Evolutionary conservation across 2,113 vertebrate genomes (phyloP).

Genomic region (Cottus gobio): DNA sequence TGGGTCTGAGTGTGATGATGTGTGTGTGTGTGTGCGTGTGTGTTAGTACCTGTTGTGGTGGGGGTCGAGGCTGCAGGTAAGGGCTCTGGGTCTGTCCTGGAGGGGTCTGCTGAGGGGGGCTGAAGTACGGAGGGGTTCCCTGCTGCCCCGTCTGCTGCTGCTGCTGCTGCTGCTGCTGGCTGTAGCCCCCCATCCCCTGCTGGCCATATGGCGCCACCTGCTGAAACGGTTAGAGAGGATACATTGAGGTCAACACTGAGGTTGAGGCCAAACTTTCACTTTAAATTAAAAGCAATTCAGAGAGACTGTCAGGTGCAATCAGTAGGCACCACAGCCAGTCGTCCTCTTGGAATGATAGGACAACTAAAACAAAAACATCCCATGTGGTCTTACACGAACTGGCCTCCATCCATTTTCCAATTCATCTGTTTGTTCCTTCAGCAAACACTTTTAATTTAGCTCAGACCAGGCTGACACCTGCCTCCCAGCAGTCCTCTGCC

Average conservation of each 20-base stretch:
- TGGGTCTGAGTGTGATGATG: neutral
- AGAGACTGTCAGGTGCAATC: constrained; percentile 14
- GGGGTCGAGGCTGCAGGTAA: constrained; percentile 90
- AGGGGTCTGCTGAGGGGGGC: constrained; percentile 90
- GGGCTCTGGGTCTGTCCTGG: constrained; percentile 87
- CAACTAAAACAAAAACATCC: constrained; percentile 24
- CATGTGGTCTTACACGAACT: neutral
- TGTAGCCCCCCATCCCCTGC: constrained; percentile 84
- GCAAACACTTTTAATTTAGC: constrained; percentile 58
- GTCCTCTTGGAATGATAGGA: neutral
- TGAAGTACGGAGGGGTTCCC: constrained; percentile 94
- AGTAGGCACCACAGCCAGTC: neutral
- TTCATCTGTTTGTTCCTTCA: constrained; percentile 32
- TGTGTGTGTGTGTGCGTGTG: neutral
- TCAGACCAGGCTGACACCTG: constrained; percentile 32
- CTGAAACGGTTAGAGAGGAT: constrained; percentile 60
- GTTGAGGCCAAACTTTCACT: constrained; percentile 15
- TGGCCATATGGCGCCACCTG: constrained; percentile 96
- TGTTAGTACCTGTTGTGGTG: constrained; percentile 91
- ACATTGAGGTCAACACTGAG: constrained; percentile 39
- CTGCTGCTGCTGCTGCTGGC: constrained; percentile 58
- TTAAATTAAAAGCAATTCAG: constrained; percentile 24
- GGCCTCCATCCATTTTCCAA: constrained; percentile 37
- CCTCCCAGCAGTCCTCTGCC: constrained; percentile 57
- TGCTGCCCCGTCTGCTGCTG: constrained; percentile 72